phyloP scores from a whole-genome alignment of 1,140 invertebrate species.

The Hycleus cichorii region DNA sequence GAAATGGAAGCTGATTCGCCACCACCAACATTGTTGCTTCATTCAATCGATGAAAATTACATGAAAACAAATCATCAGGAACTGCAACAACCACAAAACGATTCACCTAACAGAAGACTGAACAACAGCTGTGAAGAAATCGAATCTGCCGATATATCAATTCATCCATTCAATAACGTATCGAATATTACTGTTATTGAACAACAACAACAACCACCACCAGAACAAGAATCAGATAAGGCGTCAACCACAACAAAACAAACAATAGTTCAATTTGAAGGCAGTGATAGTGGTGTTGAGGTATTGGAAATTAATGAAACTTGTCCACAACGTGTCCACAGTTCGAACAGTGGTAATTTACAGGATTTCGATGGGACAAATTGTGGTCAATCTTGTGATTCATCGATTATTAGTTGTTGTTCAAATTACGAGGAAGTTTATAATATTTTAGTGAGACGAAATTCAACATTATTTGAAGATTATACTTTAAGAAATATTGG shows the following conservation, averaged over 20 bases:
- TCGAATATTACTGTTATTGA: conserved; percentile 35
- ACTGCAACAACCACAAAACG: conserved; percentile 1
- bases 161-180: conserved; percentile 30
- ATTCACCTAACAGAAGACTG: conserved; percentile 2
- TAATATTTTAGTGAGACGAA: conserved; percentile 44
- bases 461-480: conserved; percentile 43
- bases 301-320: conserved; percentile 48
- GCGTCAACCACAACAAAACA: background rate
- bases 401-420: conserved; percentile 66
- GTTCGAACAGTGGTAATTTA: conserved; percentile 54
- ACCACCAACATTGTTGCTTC: background rate
- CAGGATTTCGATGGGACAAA: conserved; percentile 50
- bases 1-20: conserved; percentile 18
- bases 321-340: conserved; percentile 44
- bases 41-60: conserved; percentile 6
- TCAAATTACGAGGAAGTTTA: conserved; percentile 59
- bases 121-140: conserved; percentile 17
- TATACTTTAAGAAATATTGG: conserved; percentile 38
- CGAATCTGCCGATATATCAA: conserved; percentile 23
- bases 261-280: conserved; percentile 44
- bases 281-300: conserved; percentile 72
- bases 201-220: background rate
- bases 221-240: background rate
- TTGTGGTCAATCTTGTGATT: conserved; percentile 58
- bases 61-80: background rate